Evolutionary conservation across 2,797 vertebrate genomes (phyloP).

Genomic region (Acanthis flammea): DNA sequence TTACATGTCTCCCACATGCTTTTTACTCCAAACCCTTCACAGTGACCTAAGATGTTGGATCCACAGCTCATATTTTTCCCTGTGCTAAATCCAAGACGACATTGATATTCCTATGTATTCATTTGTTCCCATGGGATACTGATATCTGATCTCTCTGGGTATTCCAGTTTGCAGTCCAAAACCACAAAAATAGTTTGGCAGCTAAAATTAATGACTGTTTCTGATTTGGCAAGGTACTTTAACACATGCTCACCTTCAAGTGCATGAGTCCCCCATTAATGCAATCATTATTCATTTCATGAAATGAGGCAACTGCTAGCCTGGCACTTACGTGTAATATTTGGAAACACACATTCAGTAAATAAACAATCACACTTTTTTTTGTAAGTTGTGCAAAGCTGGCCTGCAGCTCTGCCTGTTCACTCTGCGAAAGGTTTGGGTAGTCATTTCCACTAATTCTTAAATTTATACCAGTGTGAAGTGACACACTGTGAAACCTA

Average conservation of each 20-base stretch:
- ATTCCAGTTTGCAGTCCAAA: conserved; percentile 66
- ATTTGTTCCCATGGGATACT: conserved; percentile 16
- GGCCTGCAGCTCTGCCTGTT: not conserved
- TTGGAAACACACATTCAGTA: conserved; percentile 33
- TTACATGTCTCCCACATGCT: not conserved
- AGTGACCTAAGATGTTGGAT: conserved; percentile 16
- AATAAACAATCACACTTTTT: not conserved
- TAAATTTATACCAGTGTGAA: not conserved
- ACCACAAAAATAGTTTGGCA: conserved; percentile 53
- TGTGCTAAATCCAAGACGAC: not conserved
- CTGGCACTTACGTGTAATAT: not conserved
- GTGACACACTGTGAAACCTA: not conserved
- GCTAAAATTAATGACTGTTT: conserved; percentile 57
- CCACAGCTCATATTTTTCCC: not conserved
- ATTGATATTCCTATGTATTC: conserved; percentile 8
- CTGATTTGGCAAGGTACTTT: not conserved
- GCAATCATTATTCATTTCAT: not conserved
- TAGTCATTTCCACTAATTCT: not conserved
- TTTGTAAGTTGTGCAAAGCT: not conserved
- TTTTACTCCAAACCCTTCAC: not conserved
- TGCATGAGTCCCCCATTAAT: not conserved
- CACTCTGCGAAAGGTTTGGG: not conserved
- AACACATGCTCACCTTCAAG: not conserved
- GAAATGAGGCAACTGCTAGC: not conserved
- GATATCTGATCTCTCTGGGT: conserved; percentile 52